Evolutionary conservation across 2,113 vertebrate species (phyloP).

Genomic region (Catharus fuscescens): DNA sequence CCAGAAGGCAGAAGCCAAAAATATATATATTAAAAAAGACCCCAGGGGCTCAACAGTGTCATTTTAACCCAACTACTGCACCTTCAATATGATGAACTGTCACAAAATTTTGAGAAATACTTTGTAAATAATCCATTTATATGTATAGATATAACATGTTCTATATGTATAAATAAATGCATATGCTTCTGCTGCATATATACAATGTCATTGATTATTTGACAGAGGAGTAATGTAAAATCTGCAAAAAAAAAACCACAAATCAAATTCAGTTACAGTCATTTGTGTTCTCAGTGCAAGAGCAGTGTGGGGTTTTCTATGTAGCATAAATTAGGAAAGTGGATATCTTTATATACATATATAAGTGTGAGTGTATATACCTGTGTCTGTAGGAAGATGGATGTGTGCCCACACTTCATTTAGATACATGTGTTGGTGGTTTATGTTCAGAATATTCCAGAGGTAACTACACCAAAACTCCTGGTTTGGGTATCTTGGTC

Average conservation of each 20-base stretch:
- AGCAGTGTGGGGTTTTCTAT: background rate
- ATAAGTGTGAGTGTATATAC: accelerated
- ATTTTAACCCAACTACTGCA: constrained; percentile 20
- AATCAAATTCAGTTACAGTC: background rate
- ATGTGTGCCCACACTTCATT: background rate
- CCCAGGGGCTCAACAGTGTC: constrained; percentile 14
- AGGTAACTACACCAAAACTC: background rate
- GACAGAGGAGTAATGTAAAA: background rate
- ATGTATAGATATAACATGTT: background rate
- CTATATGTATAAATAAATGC: background rate
- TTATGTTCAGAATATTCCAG: background rate
- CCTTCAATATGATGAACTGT: constrained; percentile 24
- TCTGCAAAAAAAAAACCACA: background rate
- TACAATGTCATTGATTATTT: background rate
- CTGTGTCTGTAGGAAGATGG: background rate
- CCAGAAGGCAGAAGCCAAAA: constrained; percentile 60
- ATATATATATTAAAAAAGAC: constrained; percentile 41
- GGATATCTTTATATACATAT: accelerated
- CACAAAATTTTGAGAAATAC: background rate
- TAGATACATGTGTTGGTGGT: background rate
- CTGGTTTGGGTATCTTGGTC: background rate
- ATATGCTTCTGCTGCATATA: background rate
- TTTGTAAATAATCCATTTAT: constrained; percentile 42
- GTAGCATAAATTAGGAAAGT: background rate
- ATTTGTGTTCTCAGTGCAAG: background rate